Evolutionary conservation across 2,888 invertebrate species (phyloP).

Genomic region (Neuroscelio doddi): DNA sequence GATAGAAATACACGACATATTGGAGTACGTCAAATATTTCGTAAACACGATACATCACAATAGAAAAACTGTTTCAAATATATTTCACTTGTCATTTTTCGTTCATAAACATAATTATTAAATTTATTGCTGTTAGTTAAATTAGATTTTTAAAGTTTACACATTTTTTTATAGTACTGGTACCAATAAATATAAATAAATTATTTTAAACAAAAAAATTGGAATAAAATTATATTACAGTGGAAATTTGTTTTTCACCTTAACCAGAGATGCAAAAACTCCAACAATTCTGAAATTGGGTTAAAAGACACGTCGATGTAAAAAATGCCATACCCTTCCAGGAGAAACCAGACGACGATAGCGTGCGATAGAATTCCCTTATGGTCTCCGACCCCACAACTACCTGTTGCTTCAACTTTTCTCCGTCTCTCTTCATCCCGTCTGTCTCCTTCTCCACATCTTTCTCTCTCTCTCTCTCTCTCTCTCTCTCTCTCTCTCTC

Average conservation of each 20-base stretch:
- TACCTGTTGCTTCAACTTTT: conserved; percentile 33
- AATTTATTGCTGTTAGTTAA: no score
- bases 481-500: conserved; percentile 26
- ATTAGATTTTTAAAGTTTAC: no score
- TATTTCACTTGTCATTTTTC: no score
- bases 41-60: no score
- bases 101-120: no score
- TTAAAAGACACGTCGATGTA: conserved; percentile 9
- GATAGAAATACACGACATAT: no score
- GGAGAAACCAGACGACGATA: conserved; percentile 17
- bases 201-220: background rate
- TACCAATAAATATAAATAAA: no score
- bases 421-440: conserved; percentile 40
- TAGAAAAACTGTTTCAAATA: no score
- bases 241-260: background rate
- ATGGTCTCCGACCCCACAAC: conserved; percentile 17
- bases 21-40: no score
- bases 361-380: conserved; percentile 26
- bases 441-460: conserved; percentile 18
- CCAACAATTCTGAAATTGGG: background rate
- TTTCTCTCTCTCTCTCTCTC: conserved; percentile 29
- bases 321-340: conserved; percentile 7
- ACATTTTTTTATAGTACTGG: no score
- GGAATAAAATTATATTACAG: background rate
- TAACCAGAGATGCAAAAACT: no score